Conservation (phyloP, 2,888 invertebrate genomes). For the Apeira syringaria region DNA sequence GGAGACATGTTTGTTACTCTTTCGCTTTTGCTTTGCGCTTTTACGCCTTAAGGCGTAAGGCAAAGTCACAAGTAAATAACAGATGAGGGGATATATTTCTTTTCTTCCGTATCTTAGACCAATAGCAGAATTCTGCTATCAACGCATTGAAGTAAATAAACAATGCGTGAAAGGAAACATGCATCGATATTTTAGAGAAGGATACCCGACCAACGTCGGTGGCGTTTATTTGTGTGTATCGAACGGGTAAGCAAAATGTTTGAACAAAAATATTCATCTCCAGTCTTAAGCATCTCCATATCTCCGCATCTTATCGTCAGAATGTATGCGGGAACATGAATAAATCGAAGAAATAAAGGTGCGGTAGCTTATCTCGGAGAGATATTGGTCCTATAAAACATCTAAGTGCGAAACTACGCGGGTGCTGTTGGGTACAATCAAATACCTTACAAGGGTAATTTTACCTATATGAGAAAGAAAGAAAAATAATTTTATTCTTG, state of each 20-base stretch:
- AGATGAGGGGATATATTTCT: too few relatives aligned
- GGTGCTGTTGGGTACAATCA: conserved; percentile 41
- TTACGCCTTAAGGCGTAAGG: too few relatives aligned
- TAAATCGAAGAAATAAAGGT: conserved; percentile 75
- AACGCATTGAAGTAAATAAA: too few relatives aligned
- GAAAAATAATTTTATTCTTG: too few relatives aligned
- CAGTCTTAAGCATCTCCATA: conserved; percentile 19
- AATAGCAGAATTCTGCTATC: too few relatives aligned
- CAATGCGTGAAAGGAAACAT: conserved; percentile 2
- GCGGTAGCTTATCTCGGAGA: conserved; percentile 66
- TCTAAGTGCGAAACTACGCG: conserved; percentile 48
- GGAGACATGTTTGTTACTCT: too few relatives aligned
- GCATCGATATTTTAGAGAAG: conserved; percentile 1
- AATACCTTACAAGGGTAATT: conserved; percentile 37
- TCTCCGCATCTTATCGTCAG: conserved; percentile 45
- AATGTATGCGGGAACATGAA: conserved; percentile 76
- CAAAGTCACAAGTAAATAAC: too few relatives aligned
- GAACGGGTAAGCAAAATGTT: conserved; percentile 17
- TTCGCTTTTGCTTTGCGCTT: too few relatives aligned
- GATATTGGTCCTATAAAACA: conserved; percentile 73
- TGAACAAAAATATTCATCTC: conserved; percentile 20
- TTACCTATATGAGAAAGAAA: too few relatives aligned
- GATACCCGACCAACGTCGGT: too few relatives aligned
- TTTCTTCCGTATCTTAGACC: too few relatives aligned
- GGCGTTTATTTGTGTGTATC: conserved; percentile 12